These are phyloP conservation scores for Hystrix brachyura DNA, from an alignment of 2,113 vertebrate genomes.

Conservation along the genomic window DNA sequence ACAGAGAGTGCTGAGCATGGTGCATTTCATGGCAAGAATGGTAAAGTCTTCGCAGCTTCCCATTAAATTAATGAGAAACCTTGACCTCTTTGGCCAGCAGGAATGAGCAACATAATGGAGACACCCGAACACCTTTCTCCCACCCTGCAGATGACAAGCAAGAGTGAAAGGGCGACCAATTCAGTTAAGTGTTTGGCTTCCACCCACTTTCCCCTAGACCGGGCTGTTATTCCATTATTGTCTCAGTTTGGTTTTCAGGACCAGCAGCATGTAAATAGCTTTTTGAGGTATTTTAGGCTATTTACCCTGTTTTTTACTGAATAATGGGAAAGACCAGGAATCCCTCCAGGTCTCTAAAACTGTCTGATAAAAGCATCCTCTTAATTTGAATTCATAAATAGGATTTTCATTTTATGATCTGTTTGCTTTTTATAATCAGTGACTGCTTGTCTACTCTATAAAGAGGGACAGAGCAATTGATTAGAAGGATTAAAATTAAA, in stretches of 20 bases:
- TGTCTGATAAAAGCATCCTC: neutral
- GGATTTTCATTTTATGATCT: neutral
- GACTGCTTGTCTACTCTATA: neutral
- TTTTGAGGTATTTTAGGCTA: neutral
- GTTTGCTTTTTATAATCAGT: neutral
- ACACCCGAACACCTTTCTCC: neutral
- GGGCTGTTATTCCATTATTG: neutral
- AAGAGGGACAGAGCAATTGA: neutral
- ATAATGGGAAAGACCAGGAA: conserved; percentile 26
- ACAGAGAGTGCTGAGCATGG: conserved; percentile 11
- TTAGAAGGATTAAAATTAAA: neutral
- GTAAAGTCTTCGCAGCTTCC: conserved; percentile 25
- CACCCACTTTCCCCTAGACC: neutral
- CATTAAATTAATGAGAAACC: conserved; percentile 78
- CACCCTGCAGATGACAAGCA: neutral
- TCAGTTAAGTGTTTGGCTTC: conserved; percentile 60
- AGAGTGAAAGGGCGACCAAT: neutral
- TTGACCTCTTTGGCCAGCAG: neutral
- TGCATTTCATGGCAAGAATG: conserved; percentile 6
- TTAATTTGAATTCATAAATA: neutral
- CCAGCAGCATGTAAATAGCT: neutral
- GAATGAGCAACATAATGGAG: neutral
- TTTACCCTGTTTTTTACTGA: neutral
- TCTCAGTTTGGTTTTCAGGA: conserved; percentile 4
- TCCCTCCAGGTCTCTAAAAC: neutral